phyloP scores from a whole-genome alignment of 2,797 vertebrate species.

The Squalus acanthias region DNA sequence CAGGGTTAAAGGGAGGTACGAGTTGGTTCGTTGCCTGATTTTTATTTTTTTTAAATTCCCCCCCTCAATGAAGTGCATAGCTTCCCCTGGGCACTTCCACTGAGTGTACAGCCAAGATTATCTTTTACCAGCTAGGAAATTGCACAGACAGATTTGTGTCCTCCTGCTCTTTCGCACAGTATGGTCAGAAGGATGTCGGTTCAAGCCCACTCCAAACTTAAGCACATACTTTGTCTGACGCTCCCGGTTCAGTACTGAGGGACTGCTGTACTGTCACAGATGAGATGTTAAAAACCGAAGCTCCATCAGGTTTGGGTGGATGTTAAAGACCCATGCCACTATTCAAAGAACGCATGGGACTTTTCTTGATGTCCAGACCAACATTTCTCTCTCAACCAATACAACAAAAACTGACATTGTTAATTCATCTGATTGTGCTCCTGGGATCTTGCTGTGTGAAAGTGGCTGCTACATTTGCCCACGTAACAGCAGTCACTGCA shows the following conservation, averaged over 20 bases:
- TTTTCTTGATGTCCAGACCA: not conserved
- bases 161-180: not conserved
- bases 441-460: not conserved
- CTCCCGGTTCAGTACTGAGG: not conserved
- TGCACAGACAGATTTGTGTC: not conserved
- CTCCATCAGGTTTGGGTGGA: not conserved
- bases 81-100: not conserved
- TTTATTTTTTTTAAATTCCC: not conserved
- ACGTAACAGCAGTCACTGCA: not conserved
- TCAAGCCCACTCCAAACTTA: not conserved
- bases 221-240: not conserved
- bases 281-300: not conserved
- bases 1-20: not conserved
- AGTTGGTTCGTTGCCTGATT: not conserved
- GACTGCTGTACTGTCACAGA: not conserved
- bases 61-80: not conserved
- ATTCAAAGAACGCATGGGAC: not conserved
- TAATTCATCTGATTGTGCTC: not conserved
- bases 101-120: not conserved
- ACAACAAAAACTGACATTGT: not conserved
- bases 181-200: not conserved
- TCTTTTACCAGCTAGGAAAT: not conserved
- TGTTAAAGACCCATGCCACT: not conserved
- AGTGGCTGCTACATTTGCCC: not conserved
- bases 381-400: not conserved